Base-by-base conservation (phyloP, 2,797 vertebrate species). In the Anguilla anguilla region DNA sequence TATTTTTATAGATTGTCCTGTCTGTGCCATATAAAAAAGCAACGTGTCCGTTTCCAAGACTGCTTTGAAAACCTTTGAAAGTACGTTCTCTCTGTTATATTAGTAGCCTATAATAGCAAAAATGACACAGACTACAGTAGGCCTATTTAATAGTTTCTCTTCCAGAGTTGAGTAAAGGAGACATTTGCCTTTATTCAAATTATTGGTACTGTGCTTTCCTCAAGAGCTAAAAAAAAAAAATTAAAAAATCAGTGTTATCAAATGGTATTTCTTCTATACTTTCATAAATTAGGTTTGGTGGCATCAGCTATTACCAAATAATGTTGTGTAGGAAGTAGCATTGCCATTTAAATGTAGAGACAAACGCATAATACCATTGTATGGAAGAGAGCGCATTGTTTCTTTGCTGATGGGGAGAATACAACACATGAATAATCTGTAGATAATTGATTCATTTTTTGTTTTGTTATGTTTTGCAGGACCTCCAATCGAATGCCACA, bases 401-500 rank as follows among this genome's bases (percentile, higher is more conserved):
- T 69, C n/a, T 69, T 69, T 69, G n/a, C 15, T 28, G 57, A 59
- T 69, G 15, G 5, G 11, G 1, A 19, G 43, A 43, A 39, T 46
- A 46, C 17, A 77, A 43, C 15, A 9, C 17, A 43, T 77, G 3
- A 2, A 35, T 13, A 35, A 5, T 43, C 15, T 43, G 5, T 43
- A 77, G 35, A 22, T 1, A 39, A 46, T 46, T 46, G 4, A 46
- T 46, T 46, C 5, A 46, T 46, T 46, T 46, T 43, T 46, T 46
- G 25, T 25, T 82, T 22, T 46, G 28, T 85, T 67, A 92, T 83
- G 64, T 90, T 1, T 93, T 94, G n/a, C 92, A 96, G 96, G 92
- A 95, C 92, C 91, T 96, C 94, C 90, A 94, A 90, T 89, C 94
- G 94, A 46, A 94, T 95, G 94, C 93, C 93, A 13, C 94, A 96